These are phyloP conservation scores for Callopanchax toddi DNA, from an alignment of 2,113 vertebrate species.

Conservation along the genomic window DNA sequence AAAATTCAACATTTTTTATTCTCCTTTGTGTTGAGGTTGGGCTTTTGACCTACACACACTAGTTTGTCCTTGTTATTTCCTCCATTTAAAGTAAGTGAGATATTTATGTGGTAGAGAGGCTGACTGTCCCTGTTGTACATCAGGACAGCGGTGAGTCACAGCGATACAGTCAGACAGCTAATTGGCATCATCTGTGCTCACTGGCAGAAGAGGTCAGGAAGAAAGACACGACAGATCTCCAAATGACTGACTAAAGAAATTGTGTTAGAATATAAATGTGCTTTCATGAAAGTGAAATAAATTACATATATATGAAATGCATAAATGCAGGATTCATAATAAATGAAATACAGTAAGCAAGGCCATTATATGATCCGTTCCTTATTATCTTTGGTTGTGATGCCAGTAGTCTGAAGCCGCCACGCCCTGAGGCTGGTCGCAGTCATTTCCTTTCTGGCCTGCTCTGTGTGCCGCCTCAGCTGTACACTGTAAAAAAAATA, in stretches of 20 bases:
- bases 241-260: neutral
- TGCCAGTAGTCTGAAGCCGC: slow-evolving; percentile 24
- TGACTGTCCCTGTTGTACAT: neutral
- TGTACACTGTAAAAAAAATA: too few species aligned
- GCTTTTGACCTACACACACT: too few species aligned
- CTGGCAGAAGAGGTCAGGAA: neutral
- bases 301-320: neutral
- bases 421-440: slow-evolving; percentile 38
- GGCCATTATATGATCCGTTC: neutral
- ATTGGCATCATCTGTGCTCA: neutral
- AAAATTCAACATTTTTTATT: too few species aligned
- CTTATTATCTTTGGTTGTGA: slow-evolving; percentile 4
- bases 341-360: neutral
- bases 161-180: neutral
- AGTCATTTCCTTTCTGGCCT: slow-evolving; percentile 62
- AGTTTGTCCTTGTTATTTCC: neutral
- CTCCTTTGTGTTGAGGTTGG: too few species aligned
- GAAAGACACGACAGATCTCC: too few species aligned
- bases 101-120: neutral
- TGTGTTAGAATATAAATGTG: neutral
- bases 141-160: neutral
- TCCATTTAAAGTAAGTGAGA: neutral
- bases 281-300: neutral
- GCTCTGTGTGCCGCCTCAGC: neutral
- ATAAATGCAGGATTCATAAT: neutral